phyloP scores from a whole-genome alignment of 2,113 vertebrate species.

The Phrynosoma blainvillii region DNA sequence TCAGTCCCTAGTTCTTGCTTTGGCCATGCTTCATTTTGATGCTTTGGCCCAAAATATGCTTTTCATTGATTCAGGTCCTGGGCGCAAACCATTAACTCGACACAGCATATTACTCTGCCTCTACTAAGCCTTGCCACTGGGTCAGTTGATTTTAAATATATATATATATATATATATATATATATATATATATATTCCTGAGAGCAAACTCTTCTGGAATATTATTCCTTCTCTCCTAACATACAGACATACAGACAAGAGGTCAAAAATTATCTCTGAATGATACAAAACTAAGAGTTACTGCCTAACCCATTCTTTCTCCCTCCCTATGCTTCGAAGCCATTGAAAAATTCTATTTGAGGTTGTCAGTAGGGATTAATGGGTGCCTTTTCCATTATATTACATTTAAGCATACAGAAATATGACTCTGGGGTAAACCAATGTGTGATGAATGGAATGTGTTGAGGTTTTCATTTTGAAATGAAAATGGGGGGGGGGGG shows the following conservation, averaged over 20 bases:
- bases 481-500: slow-evolving; percentile 47
- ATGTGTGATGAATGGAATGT: slow-evolving; percentile 44
- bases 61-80: background rate
- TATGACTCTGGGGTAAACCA: slow-evolving; percentile 48
- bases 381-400: slow-evolving; percentile 48
- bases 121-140: background rate
- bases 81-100: slow-evolving; percentile 19
- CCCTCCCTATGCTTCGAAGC: slow-evolving; percentile 19
- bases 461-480: slow-evolving; percentile 43
- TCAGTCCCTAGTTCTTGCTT: background rate
- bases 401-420: slow-evolving; percentile 55
- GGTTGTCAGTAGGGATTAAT: slow-evolving; percentile 57
- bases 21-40: slow-evolving; percentile 35
- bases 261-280: slow-evolving; percentile 13
- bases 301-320: slow-evolving; percentile 19
- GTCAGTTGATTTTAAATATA: background rate
- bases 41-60: background rate
- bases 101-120: slow-evolving; percentile 7
- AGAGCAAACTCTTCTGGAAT: background rate
- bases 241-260: background rate
- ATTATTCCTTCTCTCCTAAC: rapidly evolving
- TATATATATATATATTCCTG: too few relatives aligned
- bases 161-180: too few relatives aligned
- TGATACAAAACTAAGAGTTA: background rate
- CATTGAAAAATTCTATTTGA: slow-evolving; percentile 48